Evolutionary conservation across 2,888 invertebrate species (phyloP).

Genomic region (Ormyrus pomaceus): DNA sequence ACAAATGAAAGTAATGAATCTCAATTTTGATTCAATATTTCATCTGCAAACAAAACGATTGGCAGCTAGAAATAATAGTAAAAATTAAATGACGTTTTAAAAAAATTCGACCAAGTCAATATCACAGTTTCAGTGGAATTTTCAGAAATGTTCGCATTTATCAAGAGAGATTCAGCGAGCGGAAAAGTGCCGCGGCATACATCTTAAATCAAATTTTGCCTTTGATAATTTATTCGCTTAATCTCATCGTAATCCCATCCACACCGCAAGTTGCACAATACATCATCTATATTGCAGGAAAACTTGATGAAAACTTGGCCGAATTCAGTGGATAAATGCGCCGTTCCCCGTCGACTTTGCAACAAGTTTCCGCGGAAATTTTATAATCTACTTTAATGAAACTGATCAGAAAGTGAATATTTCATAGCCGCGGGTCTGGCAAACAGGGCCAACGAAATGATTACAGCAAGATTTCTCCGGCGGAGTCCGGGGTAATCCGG

Average conservation of each 20-base stretch:
- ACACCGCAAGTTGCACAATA: slow-evolving; percentile 18
- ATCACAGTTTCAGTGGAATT: too few relatives aligned
- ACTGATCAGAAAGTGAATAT: slow-evolving; percentile 41
- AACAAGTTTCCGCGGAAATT: slow-evolving; percentile 27
- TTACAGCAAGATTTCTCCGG: slow-evolving; percentile 22
- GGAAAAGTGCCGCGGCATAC: too few relatives aligned
- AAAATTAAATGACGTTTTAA: too few relatives aligned
- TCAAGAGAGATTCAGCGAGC: too few relatives aligned
- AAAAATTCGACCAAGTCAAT: too few relatives aligned
- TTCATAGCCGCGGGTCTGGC: not conserved
- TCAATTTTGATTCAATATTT: too few relatives aligned
- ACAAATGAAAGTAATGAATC: too few relatives aligned
- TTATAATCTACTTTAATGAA: slow-evolving; percentile 23
- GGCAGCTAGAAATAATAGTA: too few relatives aligned
- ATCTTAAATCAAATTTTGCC: too few relatives aligned
- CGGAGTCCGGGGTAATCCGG: not conserved
- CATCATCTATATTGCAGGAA: not conserved
- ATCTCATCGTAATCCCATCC: slow-evolving; percentile 1
- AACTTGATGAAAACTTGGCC: slow-evolving; percentile 32
- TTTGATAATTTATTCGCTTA: slow-evolving; percentile 8
- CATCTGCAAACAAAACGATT: too few relatives aligned
- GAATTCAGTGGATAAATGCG: slow-evolving; percentile 6
- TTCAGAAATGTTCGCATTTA: too few relatives aligned
- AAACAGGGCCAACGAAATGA: not conserved
- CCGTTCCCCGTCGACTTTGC: not conserved